Base-by-base conservation (phyloP, 2,797 vertebrate genomes). In the Ciconia nigra region DNA sequence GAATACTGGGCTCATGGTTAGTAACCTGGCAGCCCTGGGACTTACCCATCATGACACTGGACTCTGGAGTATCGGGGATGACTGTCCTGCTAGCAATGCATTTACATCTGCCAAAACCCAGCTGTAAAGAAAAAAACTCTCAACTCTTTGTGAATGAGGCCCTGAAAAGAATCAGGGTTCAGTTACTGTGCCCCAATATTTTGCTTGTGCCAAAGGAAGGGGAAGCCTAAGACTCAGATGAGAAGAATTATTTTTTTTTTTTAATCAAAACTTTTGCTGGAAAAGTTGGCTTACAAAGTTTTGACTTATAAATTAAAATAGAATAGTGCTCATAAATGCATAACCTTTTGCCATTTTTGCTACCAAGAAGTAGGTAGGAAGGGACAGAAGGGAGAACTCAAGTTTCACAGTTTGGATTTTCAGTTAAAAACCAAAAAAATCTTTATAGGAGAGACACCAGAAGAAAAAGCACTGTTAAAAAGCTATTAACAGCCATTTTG, bases 1-100 rank as follows among this genome's bases (percentile, higher is more conserved):
- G 35, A 49, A 13, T 28, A 10, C 14, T 31, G 55, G n/a, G 42
- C 13, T 91, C 0, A 0, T 25, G 19, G 17, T 29, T 12, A 22
- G 16, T 15, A 31, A 25, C 37, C 42, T 39, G 24, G 14, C 51
- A 74, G 42, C 10, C 31, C 52, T 39, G 25, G 37, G 37, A 21
- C 11, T 18, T 11, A 20, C 24, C 16, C 24, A 6, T 9, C 37
- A 20, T 1, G 8, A 33, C n/a, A 39, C 42, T 19, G 2, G 28
- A 10, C 17, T 47, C 12, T 22, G 35, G 31, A 24, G 33, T 14
- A 5, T 0, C 5, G 13, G 28, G 66, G 15, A 11, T 13, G 10
- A 37, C 41, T 13, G 18, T 13, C 74, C 11, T 76, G 35, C 8
- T 10, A 39, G 37, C 37, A 59, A 5, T 16, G 19, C 35, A 49